Percentiles rank a stretch among this genome's conserved stretches.
These are phyloP conservation scores for Leptinotarsa peninsularis DNA, from an alignment of 2,888 invertebrate genomes.

Conservation along the genomic window DNA sequence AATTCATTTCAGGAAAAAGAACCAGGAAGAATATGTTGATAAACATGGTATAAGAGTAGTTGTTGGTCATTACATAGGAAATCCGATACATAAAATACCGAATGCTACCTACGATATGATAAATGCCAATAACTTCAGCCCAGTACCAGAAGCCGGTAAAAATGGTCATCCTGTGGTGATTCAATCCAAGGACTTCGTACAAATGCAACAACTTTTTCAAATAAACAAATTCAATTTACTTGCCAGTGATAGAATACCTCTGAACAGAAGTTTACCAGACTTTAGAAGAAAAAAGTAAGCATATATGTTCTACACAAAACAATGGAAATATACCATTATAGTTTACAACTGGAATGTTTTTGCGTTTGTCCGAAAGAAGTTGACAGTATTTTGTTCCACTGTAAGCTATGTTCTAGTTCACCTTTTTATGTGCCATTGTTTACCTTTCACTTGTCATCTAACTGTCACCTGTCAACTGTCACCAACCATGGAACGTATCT, in stretches of 20 bases:
- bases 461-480: too few species aligned
- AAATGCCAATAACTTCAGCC: constrained; percentile 83
- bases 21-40: constrained; percentile 79
- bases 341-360: too few species aligned
- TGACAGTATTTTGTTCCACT: too few species aligned
- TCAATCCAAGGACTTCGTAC: constrained; percentile 78
- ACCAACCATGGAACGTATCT: too few species aligned
- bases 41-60: constrained; percentile 83
- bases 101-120: constrained; percentile 80
- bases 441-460: too few species aligned
- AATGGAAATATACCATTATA: too few species aligned
- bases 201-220: constrained; percentile 83
- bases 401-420: too few species aligned
- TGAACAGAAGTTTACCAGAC: constrained; percentile 87
- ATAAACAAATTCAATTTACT: constrained; percentile 90
- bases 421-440: too few species aligned
- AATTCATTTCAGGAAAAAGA: constrained; percentile 67
- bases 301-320: too few species aligned
- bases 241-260: constrained; percentile 88
- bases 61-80: constrained; percentile 90
- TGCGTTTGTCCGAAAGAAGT: too few species aligned
- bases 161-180: constrained; percentile 85
- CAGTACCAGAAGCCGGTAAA: constrained; percentile 79
- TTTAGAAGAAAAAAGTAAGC: constrained; percentile 82
- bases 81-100: constrained; percentile 71